These are phyloP conservation scores for Myiothlypis chrysogaster DNA, from an alignment of 2,797 vertebrate genomes.

Conservation along the genomic window DNA sequence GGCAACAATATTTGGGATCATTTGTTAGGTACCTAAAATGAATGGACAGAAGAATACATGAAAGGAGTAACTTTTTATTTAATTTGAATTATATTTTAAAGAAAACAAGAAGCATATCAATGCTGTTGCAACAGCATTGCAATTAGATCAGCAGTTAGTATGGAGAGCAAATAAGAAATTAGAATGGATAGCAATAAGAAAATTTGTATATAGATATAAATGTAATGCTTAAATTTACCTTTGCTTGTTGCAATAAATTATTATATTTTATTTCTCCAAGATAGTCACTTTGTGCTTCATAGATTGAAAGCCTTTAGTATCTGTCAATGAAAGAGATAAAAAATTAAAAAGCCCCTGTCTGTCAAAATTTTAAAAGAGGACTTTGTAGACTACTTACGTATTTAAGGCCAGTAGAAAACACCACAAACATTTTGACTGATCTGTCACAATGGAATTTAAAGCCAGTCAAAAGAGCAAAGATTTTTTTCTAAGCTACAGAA, in stretches of 20 bases:
- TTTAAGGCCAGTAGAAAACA: background rate
- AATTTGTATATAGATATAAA: background rate
- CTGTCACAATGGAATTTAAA: background rate
- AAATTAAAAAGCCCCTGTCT: background rate
- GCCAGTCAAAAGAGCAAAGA: background rate
- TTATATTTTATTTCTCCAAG: background rate
- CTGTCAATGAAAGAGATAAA: background rate
- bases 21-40: background rate
- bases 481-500: background rate
- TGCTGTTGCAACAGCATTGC: background rate
- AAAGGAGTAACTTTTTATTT: background rate
- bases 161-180: background rate
- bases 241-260: background rate
- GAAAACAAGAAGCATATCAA: background rate
- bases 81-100: background rate
- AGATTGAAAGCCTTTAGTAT: background rate
- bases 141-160: background rate
- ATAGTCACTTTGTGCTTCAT: background rate
- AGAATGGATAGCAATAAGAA: background rate
- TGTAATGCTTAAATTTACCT: background rate
- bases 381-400: background rate
- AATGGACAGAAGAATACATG: background rate
- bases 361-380: background rate
- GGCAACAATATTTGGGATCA: background rate
- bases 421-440: background rate